Conservation (phyloP, 2,888 invertebrate genomes). For the Unio pictorum region DNA sequence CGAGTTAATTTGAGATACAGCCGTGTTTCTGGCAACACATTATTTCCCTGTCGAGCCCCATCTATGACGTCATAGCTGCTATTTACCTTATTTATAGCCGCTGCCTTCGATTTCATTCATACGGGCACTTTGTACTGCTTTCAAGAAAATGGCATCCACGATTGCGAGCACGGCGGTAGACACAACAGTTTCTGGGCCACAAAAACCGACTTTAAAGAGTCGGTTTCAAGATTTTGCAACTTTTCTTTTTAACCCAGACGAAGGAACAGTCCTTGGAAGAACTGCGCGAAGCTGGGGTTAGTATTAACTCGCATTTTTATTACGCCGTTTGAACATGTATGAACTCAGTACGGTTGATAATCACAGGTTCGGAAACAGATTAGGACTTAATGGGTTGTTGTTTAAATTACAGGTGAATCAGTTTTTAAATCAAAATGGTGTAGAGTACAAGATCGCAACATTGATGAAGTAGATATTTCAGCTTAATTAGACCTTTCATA, state of each 20-base stretch:
- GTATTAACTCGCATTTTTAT: constrained; percentile 20
- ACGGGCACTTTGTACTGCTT: constrained; percentile 29
- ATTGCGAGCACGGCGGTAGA: constrained; percentile 50
- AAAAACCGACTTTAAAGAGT: constrained; percentile 40
- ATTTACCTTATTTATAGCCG: not conserved
- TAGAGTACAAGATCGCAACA: no score
- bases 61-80: constrained; percentile 10
- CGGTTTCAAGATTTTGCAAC: constrained; percentile 40
- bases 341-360: not conserved
- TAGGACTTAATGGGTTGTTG: no score
- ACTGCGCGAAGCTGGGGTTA: constrained; percentile 89
- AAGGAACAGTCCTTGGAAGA: constrained; percentile 90
- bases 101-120: constrained; percentile 4
- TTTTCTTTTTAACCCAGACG: constrained; percentile 94
- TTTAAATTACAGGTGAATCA: no score
- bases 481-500: no score
- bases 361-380: no score
- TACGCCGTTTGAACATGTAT: constrained; percentile 17
- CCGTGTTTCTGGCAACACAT: no score
- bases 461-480: no score
- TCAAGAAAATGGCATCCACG: constrained; percentile 49
- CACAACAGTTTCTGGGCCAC: constrained; percentile 41
- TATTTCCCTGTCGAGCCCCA: no score
- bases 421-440: no score
- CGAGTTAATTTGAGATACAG: no score